A percentile compares a stretch with the other conserved stretches of the same genome.
Evolutionary conservation across 2,888 invertebrate genomes (phyloP).

Genomic region (Netelia fuscicornis): DNA sequence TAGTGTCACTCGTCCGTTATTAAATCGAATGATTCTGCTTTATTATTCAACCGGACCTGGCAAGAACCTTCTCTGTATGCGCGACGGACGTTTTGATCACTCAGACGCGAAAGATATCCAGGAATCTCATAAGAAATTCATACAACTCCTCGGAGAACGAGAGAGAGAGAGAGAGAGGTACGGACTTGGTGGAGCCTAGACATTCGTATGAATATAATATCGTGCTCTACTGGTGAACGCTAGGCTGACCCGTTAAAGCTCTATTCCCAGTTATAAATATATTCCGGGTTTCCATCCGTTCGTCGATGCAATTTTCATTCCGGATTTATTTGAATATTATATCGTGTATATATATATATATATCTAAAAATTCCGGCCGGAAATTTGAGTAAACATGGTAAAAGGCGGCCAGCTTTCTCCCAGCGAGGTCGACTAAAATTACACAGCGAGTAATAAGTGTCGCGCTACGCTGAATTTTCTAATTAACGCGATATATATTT

Average conservation of each 20-base stretch:
- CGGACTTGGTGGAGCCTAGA: conserved; percentile 20
- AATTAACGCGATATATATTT: conserved; percentile 35
- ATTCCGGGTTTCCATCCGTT: conserved; percentile 7
- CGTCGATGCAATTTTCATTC: conserved; percentile 27
- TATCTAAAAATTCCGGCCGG: background rate
- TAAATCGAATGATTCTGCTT: conserved; percentile 34
- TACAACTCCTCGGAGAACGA: conserved; percentile 9
- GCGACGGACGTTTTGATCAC: conserved; percentile 6
- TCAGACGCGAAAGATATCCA: conserved; percentile 32
- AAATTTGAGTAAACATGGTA: conserved; percentile 14
- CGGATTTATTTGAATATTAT: conserved; percentile 39
- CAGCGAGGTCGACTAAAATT: background rate
- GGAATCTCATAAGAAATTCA: conserved; percentile 39
- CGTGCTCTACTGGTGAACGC: conserved; percentile 9
- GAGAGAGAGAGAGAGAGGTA: conserved; percentile 13
- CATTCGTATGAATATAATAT: conserved; percentile 50
- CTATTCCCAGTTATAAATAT: background rate
- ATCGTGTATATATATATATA: conserved; percentile 12
- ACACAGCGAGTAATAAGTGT: conserved; percentile 2
- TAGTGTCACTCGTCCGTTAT: background rate
- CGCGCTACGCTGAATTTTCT: background rate
- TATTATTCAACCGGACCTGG: conserved; percentile 32
- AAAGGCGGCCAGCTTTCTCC: conserved; percentile 34
- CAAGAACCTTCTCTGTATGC: conserved; percentile 14
- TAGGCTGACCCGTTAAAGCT: conserved; percentile 17